phyloP scores from a whole-genome alignment of 2,888 invertebrate genomes.

The Cerceris ruficornis region DNA sequence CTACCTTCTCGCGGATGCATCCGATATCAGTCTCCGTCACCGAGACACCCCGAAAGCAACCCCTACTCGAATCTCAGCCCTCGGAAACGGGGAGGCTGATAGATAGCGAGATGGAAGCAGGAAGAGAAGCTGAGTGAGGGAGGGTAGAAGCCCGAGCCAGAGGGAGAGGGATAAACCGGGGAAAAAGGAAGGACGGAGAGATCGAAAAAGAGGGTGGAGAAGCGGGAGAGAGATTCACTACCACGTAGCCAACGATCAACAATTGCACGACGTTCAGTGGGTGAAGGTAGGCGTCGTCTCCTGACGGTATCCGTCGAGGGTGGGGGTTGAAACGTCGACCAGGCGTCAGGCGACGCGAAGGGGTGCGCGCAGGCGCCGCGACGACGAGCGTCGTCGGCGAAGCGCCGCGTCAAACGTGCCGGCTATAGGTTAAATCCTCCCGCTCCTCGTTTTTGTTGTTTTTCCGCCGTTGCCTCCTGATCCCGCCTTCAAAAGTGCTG shows the following conservation, averaged over 20 bases:
- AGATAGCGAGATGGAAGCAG: background rate
- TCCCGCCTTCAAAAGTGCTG: conserved; percentile 81
- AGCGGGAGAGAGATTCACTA: conserved; percentile 39
- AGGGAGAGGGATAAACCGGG: background rate
- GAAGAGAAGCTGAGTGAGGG: background rate
- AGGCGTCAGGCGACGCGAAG: conserved; percentile 58
- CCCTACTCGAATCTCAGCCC: background rate
- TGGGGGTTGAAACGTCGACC: conserved; percentile 46
- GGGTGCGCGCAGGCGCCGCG: conserved; percentile 74
- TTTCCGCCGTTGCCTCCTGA: conserved; percentile 81
- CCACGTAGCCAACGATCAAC: conserved; percentile 76
- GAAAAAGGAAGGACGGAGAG: conserved; percentile 18
- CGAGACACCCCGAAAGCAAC: background rate
- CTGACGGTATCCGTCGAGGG: conserved; percentile 32
- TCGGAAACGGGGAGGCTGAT: conserved; percentile 6
- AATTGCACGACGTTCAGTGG: conserved; percentile 71
- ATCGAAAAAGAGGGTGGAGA: conserved; percentile 10
- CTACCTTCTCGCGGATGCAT: too few species aligned
- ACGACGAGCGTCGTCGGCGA: conserved; percentile 70
- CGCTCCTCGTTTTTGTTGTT: conserved; percentile 78
- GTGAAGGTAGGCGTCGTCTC: conserved; percentile 61
- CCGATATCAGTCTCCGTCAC: too few species aligned
- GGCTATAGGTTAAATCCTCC: conserved; percentile 82
- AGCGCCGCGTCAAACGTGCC: conserved; percentile 79
- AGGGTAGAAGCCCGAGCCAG: background rate